Evolutionary conservation across 2,113 vertebrate species (phyloP), one percentile per base, ranked within the genome.

Genomic region (Tragelaphus buxtoni): DNA sequence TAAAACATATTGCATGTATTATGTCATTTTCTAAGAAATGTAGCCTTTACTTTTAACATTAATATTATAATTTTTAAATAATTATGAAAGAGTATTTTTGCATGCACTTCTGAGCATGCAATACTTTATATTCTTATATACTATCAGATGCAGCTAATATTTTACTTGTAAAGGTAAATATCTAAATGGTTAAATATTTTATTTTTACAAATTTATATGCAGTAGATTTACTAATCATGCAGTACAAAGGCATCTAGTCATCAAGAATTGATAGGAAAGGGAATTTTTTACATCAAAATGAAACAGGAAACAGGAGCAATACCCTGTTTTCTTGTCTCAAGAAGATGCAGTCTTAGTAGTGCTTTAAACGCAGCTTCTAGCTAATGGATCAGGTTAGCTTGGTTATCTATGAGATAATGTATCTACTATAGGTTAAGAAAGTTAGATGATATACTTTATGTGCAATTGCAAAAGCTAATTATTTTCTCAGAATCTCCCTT

Each of bases 401-500:
- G 84, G 89, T 97, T 98, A 95, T 84, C 97, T 97, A 96, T 93
- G 42, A 35, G 45, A n/a, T 88, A 94, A 97, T 93, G 94, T 95
- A 88, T 61, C 91, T 98, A 97, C 85, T 97, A 96, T 88, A 84
- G 42, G 96, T 98, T 98, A 98, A 94, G 83, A 97, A 94, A 98
- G 95, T 30, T 90, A 88, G 24, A 91, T 90, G 93, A 56, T 97
- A 91, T 56, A n/a, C 4, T 98, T 3, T 58, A 82, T 60, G 95
- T 45, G 93, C 28, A 96, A 97, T 97, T 95, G 80, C 96, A 89
- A 63, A 92, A n/a, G 65, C 83, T 97, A 69, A 55, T 80, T 97
- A n/a, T 96, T 91, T 97, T 98, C 93, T 98, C 95, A 90, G 91
- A 96, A 77, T 98, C 98, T 96, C 97, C 97, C 58, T 84, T 94